A percentile compares a stretch with the other conserved stretches of the same genome.
Conservation (phyloP, 2,113 vertebrate genomes). For the Sphyrna mokarran region DNA sequence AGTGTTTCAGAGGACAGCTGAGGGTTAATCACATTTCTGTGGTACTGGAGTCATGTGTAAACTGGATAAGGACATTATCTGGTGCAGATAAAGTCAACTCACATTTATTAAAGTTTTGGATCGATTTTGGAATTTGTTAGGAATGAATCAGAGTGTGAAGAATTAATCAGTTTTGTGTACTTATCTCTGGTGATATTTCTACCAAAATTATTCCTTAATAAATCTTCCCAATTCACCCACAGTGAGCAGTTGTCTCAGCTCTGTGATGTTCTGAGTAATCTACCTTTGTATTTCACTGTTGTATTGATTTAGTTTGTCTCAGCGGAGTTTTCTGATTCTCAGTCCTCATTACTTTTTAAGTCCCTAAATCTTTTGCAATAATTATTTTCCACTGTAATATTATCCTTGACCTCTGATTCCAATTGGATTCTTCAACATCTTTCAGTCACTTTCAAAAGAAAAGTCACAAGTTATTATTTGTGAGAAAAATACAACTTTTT, state of each 20-base stretch:
- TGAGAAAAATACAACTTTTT: background rate
- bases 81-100: background rate
- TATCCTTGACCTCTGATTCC: background rate
- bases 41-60: no score
- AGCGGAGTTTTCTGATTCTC: background rate
- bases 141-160: background rate
- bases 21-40: no score
- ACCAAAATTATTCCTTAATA: background rate
- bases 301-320: background rate
- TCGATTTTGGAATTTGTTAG: background rate
- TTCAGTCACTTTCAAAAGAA: background rate
- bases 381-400: background rate
- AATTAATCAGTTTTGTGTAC: background rate
- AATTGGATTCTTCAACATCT: background rate
- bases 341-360: background rate
- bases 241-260: background rate
- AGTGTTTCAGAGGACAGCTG: no score
- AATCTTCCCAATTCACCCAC: background rate
- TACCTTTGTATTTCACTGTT: background rate
- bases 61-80: background rate
- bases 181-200: background rate
- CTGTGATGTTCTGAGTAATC: background rate
- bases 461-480: background rate
- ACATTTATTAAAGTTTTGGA: background rate
- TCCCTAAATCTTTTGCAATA: background rate